Evolutionary conservation across 2,888 invertebrate genomes (phyloP).

Genomic region (Cybosia mesomella): DNA sequence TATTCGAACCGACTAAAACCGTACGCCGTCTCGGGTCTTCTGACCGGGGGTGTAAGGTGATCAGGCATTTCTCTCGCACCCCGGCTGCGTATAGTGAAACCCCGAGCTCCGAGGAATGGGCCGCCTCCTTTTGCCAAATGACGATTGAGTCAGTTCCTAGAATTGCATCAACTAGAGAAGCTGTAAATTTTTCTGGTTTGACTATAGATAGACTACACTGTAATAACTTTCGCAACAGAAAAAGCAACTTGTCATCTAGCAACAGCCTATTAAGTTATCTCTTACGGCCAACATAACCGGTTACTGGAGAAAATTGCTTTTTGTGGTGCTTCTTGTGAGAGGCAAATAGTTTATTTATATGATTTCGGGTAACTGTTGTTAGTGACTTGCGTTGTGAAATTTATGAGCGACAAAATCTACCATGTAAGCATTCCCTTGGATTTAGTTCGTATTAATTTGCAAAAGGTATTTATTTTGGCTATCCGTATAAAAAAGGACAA

Average conservation of each 20-base stretch:
- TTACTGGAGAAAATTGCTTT: slow-evolving; percentile 32
- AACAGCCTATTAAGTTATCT: slow-evolving; percentile 21
- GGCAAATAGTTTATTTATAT: slow-evolving; percentile 25
- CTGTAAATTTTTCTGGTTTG: background rate
- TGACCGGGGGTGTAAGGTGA: no score
- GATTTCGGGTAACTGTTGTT: slow-evolving; percentile 6
- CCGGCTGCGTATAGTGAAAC: no score
- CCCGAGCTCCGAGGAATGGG: no score
- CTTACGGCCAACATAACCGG: slow-evolving; percentile 1
- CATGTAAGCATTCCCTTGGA: background rate
- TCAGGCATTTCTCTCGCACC: no score
- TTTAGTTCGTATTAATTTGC: background rate
- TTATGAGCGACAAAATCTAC: slow-evolving; percentile 13
- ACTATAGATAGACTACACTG: background rate
- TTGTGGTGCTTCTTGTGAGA: slow-evolving; percentile 27
- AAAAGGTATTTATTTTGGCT: no score
- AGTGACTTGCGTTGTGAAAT: slow-evolving; percentile 13
- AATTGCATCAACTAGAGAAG: background rate
- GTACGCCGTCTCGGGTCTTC: no score
- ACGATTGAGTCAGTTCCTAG: background rate
- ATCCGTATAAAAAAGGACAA: background rate
- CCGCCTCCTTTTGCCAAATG: no score
- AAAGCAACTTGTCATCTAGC: slow-evolving; percentile 15
- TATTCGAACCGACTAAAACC: no score
- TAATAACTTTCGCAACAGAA: slow-evolving; percentile 11